These are phyloP conservation scores for Hydraecia micacea DNA, from an alignment of 2,888 invertebrate genomes.

Conservation along the genomic window DNA sequence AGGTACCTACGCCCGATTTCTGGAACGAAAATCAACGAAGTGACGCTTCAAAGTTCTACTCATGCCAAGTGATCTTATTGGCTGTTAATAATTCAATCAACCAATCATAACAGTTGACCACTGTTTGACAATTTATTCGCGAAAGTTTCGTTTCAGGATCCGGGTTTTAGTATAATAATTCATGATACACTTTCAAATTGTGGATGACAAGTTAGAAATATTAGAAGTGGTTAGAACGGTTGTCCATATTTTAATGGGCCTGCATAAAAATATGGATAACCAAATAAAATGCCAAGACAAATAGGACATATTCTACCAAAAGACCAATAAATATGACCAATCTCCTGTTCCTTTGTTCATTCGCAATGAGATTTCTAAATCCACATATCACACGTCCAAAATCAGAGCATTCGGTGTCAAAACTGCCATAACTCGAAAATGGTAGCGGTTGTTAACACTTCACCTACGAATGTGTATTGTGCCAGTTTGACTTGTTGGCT, in stretches of 20 bases:
- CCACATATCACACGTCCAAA: constrained; percentile 45
- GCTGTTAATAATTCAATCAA: neutral
- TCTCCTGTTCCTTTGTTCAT: neutral
- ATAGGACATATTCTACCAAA: neutral
- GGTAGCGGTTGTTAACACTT: constrained; percentile 57
- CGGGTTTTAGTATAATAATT: neutral
- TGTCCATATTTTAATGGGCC: neutral
- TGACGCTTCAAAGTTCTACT: neutral
- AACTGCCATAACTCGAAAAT: constrained; percentile 36
- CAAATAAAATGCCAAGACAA: neutral
- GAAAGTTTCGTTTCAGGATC: neutral
- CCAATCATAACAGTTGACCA: neutral
- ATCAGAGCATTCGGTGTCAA: constrained; percentile 58
- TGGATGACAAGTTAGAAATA: neutral
- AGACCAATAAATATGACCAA: neutral
- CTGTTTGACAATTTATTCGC: no score
- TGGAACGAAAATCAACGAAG: neutral
- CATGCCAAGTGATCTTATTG: neutral
- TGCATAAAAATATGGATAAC: no score
- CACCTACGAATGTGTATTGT: constrained; percentile 48
- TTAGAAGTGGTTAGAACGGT: neutral
- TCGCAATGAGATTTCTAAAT: constrained; percentile 33
- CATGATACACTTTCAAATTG: neutral
- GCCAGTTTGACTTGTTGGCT: constrained; percentile 48
- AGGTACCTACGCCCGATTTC: neutral